Evolutionary conservation across 1,140 invertebrate species (phyloP), one percentile per base, ranked within the genome.

Genomic region (Caerostris darwini): DNA sequence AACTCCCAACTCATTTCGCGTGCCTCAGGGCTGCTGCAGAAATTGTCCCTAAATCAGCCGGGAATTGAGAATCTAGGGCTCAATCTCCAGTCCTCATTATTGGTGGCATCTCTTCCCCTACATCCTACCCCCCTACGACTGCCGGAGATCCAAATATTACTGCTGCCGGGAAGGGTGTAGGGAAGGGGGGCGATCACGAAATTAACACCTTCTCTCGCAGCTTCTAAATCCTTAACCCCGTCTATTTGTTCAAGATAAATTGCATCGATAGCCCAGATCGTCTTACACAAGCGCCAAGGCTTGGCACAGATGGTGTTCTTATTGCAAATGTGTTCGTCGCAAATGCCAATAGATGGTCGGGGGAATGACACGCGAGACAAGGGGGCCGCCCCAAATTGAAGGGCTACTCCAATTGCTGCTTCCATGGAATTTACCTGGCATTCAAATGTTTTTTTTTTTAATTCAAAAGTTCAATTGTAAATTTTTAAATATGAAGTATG

Each of bases 221-320:
- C 89, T 90, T 90, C 89, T 90, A 90, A 90, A 90, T 90, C 89
- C 89, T 90, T 90, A 90, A 90, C 89, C 89, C 89, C 89, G 89
- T 90, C 89, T 90, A 90, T 90, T 90, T 90, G 89, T 90, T 67
- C 89, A 90, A 90, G 89, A 90, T 90, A 90, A 90, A 90, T 90
- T 90, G 89, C 89, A 69, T 90, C 89, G 89, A 90, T 90, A 90
- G 89, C 89, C 67, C 53, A 81, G 69, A 90, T 81, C 89, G 89
- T 90, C 89, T 90, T 90, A 90, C 89, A 90, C 69, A 59, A 59
- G 89, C 67, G 89, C 54, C 64, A 69, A 54, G 87, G 85, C 85
- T 87, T 50, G 89, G 89, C 89, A 90, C 89, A 90, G 89, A 90
- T 90, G 89, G 89, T 90, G 69, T 90, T 90, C 89, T 90, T 90